Percentiles rank a stretch among this genome's conserved stretches.
phyloP scores from a whole-genome alignment of 2,888 invertebrate species.

The Nysson spinosus region DNA sequence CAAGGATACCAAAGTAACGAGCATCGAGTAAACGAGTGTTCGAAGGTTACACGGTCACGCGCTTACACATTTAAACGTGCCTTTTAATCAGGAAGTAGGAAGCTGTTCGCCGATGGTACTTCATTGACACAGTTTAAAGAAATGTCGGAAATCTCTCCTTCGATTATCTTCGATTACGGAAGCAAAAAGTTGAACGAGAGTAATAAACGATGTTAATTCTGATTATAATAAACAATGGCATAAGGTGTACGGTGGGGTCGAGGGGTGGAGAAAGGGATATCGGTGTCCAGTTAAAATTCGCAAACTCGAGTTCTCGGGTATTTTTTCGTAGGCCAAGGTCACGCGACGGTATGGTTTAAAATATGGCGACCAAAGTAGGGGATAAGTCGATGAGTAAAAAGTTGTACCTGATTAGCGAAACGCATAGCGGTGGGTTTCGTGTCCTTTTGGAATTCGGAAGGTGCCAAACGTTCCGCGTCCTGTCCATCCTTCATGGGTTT shows the following conservation, averaged over 20 bases:
- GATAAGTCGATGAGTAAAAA: too few species aligned
- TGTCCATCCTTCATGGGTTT: too few species aligned
- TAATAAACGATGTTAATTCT: not conserved
- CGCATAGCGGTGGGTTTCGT: conserved; percentile 16
- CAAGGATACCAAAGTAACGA: too few species aligned
- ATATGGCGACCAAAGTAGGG: not conserved
- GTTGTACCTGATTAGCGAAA: conserved; percentile 49
- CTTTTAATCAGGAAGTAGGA: not conserved
- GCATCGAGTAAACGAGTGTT: too few species aligned
- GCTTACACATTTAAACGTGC: not conserved
- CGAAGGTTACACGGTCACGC: not conserved
- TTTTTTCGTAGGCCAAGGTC: too few species aligned
- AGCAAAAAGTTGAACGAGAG: not conserved
- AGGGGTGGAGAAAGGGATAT: too few species aligned
- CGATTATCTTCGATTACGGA: not conserved
- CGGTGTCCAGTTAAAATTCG: too few species aligned
- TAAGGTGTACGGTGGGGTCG: too few species aligned
- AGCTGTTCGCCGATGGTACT: conserved; percentile 5
- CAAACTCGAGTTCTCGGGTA: too few species aligned
- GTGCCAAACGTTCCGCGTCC: too few species aligned
- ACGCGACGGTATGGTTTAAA: not conserved
- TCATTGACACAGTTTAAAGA: conserved; percentile 11
- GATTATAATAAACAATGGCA: too few species aligned
- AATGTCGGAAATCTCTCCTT: not conserved
- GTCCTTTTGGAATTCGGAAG: conserved; percentile 53